phyloP scores from a whole-genome alignment of 1,140 invertebrate species.

The Harpegnathos saltator region DNA sequence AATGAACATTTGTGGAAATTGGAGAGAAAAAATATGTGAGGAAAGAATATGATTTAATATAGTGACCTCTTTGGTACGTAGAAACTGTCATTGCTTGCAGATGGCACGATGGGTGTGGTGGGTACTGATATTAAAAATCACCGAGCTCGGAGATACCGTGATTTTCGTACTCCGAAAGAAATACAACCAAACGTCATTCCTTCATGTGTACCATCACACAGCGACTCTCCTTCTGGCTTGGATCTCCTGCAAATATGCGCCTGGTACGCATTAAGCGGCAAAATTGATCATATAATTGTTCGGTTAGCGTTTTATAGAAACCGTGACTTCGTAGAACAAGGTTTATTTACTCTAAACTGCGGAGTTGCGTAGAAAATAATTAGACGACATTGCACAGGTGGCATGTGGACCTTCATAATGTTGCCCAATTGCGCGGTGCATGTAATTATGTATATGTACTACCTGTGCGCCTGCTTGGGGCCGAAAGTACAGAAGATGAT shows the following conservation, averaged over 20 bases:
- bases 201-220: conserved; percentile 91
- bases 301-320: background rate
- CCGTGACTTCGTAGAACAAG: background rate
- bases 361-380: background rate
- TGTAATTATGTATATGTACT: conserved; percentile 89
- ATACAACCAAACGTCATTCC: conserved; percentile 89
- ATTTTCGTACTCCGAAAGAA: conserved; percentile 92
- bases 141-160: conserved; percentile 85
- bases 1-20: background rate
- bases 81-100: conserved; percentile 52
- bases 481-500: conserved; percentile 92
- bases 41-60: background rate
- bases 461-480: conserved; percentile 90
- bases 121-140: conserved; percentile 84
- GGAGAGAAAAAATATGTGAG: background rate
- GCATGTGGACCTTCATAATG: conserved; percentile 84
- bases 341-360: no score
- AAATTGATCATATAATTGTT: background rate
- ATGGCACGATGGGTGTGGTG: conserved; percentile 85
- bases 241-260: conserved; percentile 89
- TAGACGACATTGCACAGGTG: conserved; percentile 74
- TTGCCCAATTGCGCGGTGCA: conserved; percentile 89
- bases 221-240: conserved; percentile 89
- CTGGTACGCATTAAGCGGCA: conserved; percentile 83
- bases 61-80: background rate